phyloP scores from a whole-genome alignment of 1,140 invertebrate species.

The Papilio dardanus region DNA sequence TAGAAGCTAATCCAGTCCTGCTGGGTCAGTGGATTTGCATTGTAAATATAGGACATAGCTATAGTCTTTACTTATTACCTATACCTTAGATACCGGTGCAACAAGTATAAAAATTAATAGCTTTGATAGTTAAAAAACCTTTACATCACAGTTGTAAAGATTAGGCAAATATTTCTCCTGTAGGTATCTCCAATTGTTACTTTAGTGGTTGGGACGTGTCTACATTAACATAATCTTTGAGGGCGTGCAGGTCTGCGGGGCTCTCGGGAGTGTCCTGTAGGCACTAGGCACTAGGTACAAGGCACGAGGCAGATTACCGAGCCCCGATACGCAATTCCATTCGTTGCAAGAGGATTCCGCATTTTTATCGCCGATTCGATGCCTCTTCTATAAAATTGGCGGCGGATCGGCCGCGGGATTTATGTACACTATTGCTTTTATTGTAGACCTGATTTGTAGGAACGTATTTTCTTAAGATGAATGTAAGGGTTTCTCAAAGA shows the following conservation, averaged over 20 bases:
- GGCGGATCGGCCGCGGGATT: constrained; percentile 51
- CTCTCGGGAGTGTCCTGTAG: constrained; percentile 68
- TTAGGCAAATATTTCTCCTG: neutral
- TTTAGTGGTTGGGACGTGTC: neutral
- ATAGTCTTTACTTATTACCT: no score
- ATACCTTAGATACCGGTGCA: no score
- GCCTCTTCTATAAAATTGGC: constrained; percentile 63
- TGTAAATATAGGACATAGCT: no score
- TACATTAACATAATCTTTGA: constrained; percentile 50
- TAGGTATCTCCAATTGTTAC: neutral
- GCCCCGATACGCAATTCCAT: constrained; percentile 76
- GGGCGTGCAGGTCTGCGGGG: constrained; percentile 52
- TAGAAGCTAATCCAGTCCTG: neutral
- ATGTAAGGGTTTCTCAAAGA: constrained; percentile 2
- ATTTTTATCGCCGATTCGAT: constrained; percentile 74
- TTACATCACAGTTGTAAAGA: neutral
- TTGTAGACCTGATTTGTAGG: constrained; percentile 28
- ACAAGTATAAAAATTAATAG: neutral
- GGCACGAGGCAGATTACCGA: constrained; percentile 72
- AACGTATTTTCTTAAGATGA: constrained; percentile 20
- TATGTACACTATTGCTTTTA: constrained; percentile 37
- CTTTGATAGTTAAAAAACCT: neutral
- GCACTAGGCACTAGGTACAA: constrained; percentile 50
- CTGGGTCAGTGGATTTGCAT: neutral
- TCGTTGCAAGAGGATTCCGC: constrained; percentile 71